Conservation (phyloP, 30 jellyfish, hydroid and myxozoan species). For the Hydra vulgaris region DNA sequence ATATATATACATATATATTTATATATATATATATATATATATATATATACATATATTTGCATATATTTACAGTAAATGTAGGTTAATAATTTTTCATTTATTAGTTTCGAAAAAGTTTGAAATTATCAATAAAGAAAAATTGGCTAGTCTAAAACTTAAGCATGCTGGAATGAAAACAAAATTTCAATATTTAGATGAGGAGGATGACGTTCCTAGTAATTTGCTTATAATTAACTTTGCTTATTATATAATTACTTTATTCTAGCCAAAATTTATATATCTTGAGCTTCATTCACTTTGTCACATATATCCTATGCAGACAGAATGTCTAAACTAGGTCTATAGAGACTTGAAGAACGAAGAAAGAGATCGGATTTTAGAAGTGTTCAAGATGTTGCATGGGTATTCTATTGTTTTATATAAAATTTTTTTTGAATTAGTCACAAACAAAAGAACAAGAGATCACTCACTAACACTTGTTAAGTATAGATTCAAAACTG, state of each 20-base stretch:
- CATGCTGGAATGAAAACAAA: background rate
- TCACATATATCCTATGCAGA: background rate
- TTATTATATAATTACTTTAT: too few relatives aligned
- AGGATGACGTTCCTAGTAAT: background rate
- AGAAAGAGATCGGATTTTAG: background rate
- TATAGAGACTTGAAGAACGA: background rate
- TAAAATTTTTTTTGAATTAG: conserved; percentile 19
- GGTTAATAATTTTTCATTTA: background rate
- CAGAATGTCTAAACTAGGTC: background rate
- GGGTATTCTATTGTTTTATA: background rate
- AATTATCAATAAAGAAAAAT: background rate
- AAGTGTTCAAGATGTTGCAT: background rate
- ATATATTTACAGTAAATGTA: background rate
- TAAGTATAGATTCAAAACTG: conserved; percentile 20
- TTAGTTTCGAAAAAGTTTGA: background rate
- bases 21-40: too few relatives aligned
- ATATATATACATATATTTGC: too few relatives aligned
- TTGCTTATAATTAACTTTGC: background rate
- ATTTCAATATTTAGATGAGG: background rate
- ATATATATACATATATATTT: too few relatives aligned
- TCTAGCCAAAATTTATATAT: background rate
- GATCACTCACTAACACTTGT: conserved; percentile 36
- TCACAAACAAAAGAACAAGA: conserved; percentile 29
- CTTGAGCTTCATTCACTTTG: background rate
- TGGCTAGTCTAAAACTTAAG: background rate